phyloP scores from a whole-genome alignment of 1,140 invertebrate genomes.

The Mercenaria mercenaria region DNA sequence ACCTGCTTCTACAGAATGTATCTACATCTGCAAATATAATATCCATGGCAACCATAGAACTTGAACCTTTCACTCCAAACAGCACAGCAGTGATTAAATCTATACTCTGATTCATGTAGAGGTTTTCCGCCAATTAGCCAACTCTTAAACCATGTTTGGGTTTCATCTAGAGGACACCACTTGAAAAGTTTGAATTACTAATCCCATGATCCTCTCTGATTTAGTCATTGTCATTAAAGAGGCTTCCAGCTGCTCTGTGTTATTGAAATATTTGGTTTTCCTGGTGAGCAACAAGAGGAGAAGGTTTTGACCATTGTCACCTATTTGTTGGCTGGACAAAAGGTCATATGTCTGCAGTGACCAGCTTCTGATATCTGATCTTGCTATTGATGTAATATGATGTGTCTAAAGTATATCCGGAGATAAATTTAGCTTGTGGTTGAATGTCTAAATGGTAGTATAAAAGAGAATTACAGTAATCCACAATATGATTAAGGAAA shows the following conservation, averaged over 20 bases:
- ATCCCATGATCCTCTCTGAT: conserved; percentile 51
- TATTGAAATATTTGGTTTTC: conserved; percentile 39
- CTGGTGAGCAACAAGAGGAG: conserved; percentile 18
- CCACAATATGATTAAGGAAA: too few relatives aligned
- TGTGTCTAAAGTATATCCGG: background rate
- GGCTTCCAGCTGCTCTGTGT: conserved; percentile 53
- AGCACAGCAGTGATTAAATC: conserved; percentile 30
- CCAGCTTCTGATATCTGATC: background rate
- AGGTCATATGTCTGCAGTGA: conserved; percentile 25
- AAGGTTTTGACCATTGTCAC: conserved; percentile 8
- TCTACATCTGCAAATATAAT: conserved; percentile 7
- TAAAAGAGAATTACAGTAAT: background rate
- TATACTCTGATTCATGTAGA: conserved; percentile 34
- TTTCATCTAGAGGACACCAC: conserved; percentile 14
- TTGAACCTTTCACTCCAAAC: conserved; percentile 3
- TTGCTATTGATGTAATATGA: background rate
- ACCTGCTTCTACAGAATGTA: conserved; percentile 1
- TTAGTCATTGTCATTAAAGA: conserved; percentile 57
- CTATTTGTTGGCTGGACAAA: conserved; percentile 36
- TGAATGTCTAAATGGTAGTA: background rate
- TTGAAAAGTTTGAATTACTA: conserved; percentile 34
- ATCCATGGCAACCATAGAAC: conserved; percentile 13
- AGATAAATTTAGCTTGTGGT: background rate
- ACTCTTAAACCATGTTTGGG: conserved; percentile 29
- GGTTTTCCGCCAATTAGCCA: conserved; percentile 24